Evolutionary conservation across 2,888 invertebrate genomes (phyloP).

Genomic region (Acanthoscelides obtectus): DNA sequence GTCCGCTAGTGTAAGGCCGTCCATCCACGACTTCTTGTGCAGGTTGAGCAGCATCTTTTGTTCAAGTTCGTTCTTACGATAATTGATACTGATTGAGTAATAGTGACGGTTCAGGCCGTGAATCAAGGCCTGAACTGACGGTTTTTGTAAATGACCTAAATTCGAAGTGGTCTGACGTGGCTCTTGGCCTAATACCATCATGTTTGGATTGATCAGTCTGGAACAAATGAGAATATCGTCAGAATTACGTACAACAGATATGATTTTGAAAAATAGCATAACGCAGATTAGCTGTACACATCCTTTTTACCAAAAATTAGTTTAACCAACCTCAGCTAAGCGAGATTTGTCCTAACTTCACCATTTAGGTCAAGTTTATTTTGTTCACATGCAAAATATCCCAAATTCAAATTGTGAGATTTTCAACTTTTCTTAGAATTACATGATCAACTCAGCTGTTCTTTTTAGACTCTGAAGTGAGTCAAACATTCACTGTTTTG

Average conservation of each 20-base stretch:
- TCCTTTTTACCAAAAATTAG: too few relatives aligned
- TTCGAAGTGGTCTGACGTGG: slow-evolving; percentile 98
- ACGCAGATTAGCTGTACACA: neutral
- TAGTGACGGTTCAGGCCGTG: slow-evolving; percentile 98
- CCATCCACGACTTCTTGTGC: slow-evolving; percentile 99
- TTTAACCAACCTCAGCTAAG: too few relatives aligned
- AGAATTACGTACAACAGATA: slow-evolving; percentile 1
- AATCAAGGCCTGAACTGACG: slow-evolving; percentile 97
- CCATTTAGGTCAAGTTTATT: too few relatives aligned
- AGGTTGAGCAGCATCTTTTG: slow-evolving; percentile 98
- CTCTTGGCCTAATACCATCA: slow-evolving; percentile 98
- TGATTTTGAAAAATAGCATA: neutral
- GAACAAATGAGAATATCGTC: slow-evolving; percentile 13
- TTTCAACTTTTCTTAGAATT: too few relatives aligned
- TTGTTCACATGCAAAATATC: too few relatives aligned
- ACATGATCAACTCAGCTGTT: too few relatives aligned
- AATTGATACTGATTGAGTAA: slow-evolving; percentile 99
- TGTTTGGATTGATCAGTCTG: slow-evolving; percentile 96
- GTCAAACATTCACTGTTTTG: too few relatives aligned
- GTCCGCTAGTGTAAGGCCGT: slow-evolving; percentile 85
- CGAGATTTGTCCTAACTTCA: too few relatives aligned
- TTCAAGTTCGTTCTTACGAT: slow-evolving; percentile 96
- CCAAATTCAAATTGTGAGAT: too few relatives aligned
- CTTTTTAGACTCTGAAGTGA: too few relatives aligned
- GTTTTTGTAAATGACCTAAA: slow-evolving; percentile 96